Percentiles rank a stretch among this genome's conserved stretches.
phyloP scores from a whole-genome alignment of 2,888 invertebrate species.

The Endotricha flammealis region DNA sequence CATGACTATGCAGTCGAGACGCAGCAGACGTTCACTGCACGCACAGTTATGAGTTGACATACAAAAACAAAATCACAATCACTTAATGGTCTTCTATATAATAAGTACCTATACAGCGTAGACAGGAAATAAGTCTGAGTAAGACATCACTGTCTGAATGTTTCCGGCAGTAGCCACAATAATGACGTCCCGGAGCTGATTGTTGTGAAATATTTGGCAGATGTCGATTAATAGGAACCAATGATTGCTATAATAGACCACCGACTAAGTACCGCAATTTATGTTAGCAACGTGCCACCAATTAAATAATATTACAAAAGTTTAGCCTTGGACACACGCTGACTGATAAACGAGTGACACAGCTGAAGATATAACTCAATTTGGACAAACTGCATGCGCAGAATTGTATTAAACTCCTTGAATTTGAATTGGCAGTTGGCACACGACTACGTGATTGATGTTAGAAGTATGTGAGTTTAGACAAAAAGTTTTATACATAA shows the following conservation, averaged over 20 bases:
- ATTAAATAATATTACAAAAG: no score
- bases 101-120: no score
- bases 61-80: no score
- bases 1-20: no score
- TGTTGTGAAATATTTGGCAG: slow-evolving; percentile 72
- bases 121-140: slow-evolving; percentile 52
- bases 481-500: no score
- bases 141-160: slow-evolving; percentile 56
- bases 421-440: slow-evolving; percentile 6
- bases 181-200: slow-evolving; percentile 62
- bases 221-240: slow-evolving; percentile 57
- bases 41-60: no score
- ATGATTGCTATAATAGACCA: slow-evolving; percentile 40
- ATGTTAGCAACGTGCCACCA: no score
- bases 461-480: no score
- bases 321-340: slow-evolving; percentile 26
- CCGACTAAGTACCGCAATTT: slow-evolving; percentile 25
- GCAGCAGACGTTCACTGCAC: no score
- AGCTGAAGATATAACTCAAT: slow-evolving; percentile 28
- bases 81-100: no score
- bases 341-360: slow-evolving; percentile 29
- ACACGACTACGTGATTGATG: no score
- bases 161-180: slow-evolving; percentile 50
- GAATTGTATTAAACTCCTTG: slow-evolving; percentile 4
- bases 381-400: slow-evolving; percentile 6